A percentile compares a stretch with the other conserved stretches of the same genome.
Evolutionary conservation across 1,140 invertebrate species (phyloP).

Genomic region (Camponotus pennsylvanicus): DNA sequence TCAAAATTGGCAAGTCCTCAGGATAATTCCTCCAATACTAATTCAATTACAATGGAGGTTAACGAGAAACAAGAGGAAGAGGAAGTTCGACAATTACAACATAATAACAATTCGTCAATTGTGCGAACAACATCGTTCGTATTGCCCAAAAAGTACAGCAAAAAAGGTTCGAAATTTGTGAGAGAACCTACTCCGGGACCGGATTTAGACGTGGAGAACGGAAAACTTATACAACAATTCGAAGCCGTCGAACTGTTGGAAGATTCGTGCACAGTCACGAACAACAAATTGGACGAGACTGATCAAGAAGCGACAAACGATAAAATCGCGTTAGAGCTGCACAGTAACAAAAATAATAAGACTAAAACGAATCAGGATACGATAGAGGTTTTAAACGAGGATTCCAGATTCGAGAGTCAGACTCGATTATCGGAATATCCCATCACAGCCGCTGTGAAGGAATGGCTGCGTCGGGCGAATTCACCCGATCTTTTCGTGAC

Average conservation of each 20-base stretch:
- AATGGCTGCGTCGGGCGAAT: slow-evolving; percentile 82
- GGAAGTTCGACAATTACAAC: slow-evolving; percentile 49
- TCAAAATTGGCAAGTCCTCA: slow-evolving; percentile 4
- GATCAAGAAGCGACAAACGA: background rate
- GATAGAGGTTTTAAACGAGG: slow-evolving; percentile 75
- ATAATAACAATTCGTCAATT: slow-evolving; percentile 27
- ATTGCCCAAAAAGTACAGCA: slow-evolving; percentile 75
- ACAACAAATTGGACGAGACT: slow-evolving; percentile 35
- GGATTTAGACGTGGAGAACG: slow-evolving; percentile 65
- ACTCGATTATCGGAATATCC: slow-evolving; percentile 73
- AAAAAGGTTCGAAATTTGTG: slow-evolving; percentile 78
- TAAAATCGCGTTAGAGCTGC: slow-evolving; percentile 37
- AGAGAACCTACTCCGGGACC: slow-evolving; percentile 81
- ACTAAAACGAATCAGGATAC: slow-evolving; percentile 43
- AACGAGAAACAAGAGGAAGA: slow-evolving; percentile 12
- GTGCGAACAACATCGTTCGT: slow-evolving; percentile 17
- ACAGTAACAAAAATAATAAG: slow-evolving; percentile 61
- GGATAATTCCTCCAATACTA: background rate
- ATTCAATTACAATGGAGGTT: slow-evolving; percentile 15
- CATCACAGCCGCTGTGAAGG: slow-evolving; percentile 84
- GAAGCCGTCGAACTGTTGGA: slow-evolving; percentile 58
- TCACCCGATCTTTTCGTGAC: slow-evolving; percentile 80
- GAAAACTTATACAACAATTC: slow-evolving; percentile 28
- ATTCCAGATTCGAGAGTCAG: slow-evolving; percentile 81
- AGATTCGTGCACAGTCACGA: slow-evolving; percentile 5